Evolutionary conservation across 92 coral and sea anemone species (phyloP), one percentile per base, ranked within the genome.

Genomic region (Parazoanthus darwini): DNA sequence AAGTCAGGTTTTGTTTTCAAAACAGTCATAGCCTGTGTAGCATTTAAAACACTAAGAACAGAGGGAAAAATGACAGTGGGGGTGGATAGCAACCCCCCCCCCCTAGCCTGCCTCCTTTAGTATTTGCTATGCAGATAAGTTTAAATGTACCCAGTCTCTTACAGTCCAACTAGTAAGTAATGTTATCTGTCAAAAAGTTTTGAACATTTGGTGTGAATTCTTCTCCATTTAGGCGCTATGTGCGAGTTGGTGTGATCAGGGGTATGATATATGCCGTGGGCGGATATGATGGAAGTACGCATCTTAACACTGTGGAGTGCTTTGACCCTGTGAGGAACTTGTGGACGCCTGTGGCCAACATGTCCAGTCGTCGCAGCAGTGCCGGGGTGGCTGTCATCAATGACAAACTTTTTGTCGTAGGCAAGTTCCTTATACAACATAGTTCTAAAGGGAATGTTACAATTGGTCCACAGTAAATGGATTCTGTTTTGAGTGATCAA

Each of bases 251-350:
- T 88, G 98, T 95, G 44, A 89, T 93, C 18, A 80, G 89, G 77
- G 96, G 98, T 50, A 63, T 92, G 1, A 72, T 95, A 6, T 95
- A 95, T 89, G 98, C 98, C 33, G 90, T 93, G 8, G 98, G 98
- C n/a, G 98, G 98, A 3, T 95, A 95, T 76, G 98, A 95, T 79
- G 98, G 98, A 48, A 95, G 98, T 80, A 81, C 96, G 13, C 98
- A 95, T 88, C 89, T 95, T 20, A 95, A 95, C 54, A 95, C 96
- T 9, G 96, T 95, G 35, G 98, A 95, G 91, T 82, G 96, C 72
- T 95, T 86, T 90, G 94, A 95, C 50, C 98, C 98, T 7, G 79
- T 92, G 86, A 92, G 91, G 33, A 95, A 90, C 37, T 54, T 82
- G 8, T 95, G 98, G 98, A 89, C 63, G 63, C 71, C 94, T 8